These are phyloP conservation scores for Rotaria magnacalcarata DNA, from an alignment of 2,888 invertebrate species.

Conservation along the genomic window DNA sequence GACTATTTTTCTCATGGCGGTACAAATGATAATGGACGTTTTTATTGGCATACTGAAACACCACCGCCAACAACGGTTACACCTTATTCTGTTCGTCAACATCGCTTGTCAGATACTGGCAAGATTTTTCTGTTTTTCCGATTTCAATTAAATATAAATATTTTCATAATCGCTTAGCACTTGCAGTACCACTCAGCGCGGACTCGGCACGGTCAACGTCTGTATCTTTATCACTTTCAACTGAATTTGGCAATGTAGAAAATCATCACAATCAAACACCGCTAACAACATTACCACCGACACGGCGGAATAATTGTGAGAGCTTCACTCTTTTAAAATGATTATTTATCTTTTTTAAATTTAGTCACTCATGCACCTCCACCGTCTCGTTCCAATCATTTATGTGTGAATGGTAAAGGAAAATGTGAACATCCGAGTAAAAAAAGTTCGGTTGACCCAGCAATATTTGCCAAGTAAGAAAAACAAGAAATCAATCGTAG, in stretches of 20 bases:
- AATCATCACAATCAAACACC: not conserved
- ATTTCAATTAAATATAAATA: not conserved
- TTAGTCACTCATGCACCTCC: not conserved
- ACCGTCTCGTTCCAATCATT: constrained; percentile 24
- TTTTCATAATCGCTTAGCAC: not conserved
- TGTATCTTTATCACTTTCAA: not conserved
- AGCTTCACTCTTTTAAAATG: too few relatives aligned
- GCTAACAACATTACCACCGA: not conserved
- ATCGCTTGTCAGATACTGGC: constrained; percentile 32
- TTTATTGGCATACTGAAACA: constrained; percentile 30
- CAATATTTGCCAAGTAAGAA: not conserved
- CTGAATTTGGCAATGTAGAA: not conserved
- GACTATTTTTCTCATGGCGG: constrained; percentile 35
- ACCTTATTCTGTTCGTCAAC: not conserved
- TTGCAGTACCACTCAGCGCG: not conserved
- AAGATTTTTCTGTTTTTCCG: not conserved
- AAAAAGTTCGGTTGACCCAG: constrained; percentile 11
- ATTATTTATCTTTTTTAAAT: not conserved
- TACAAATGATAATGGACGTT: constrained; percentile 28
- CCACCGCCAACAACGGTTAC: not conserved
- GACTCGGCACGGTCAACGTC: not conserved
- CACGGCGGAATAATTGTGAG: not conserved
- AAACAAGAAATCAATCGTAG: not conserved
- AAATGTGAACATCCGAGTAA: constrained; percentile 35
- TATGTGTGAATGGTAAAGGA: not conserved